These are phyloP conservation scores for Delichon dasypus DNA, from an alignment of 2,797 vertebrate species.

Conservation along the genomic window DNA sequence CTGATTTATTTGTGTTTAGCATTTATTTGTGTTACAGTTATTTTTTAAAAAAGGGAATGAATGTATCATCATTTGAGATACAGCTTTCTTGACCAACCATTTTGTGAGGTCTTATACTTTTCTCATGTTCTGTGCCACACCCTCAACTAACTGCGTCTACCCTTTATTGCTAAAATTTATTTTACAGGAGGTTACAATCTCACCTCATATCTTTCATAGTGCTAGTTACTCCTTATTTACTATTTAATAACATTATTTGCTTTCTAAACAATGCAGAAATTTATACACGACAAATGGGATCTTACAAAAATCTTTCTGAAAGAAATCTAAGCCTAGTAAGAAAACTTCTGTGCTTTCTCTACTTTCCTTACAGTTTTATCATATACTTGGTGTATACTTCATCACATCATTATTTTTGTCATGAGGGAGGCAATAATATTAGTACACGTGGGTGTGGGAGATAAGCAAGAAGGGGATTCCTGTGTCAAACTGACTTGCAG, in stretches of 20 bases:
- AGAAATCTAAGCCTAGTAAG: neutral
- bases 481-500: neutral
- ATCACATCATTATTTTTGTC: neutral
- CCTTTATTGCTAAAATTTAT: neutral
- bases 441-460: fast-evolving
- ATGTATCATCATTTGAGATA: neutral
- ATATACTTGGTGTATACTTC: neutral
- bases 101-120: neutral
- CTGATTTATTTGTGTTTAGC: neutral
- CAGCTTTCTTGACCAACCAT: neutral
- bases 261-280: neutral
- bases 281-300: neutral
- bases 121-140: neutral
- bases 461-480: neutral
- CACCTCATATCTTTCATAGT: neutral
- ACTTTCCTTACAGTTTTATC: neutral
- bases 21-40: neutral
- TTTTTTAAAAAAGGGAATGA: fast-evolving
- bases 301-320: neutral
- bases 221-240: neutral
- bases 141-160: neutral
- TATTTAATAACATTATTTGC: neutral
- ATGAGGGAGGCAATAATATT: neutral
- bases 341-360: neutral
- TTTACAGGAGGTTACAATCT: neutral